A percentile compares a stretch with the other conserved stretches of the same genome.
phyloP scores from a whole-genome alignment of 2,888 invertebrate species.

The Formica aserva region DNA sequence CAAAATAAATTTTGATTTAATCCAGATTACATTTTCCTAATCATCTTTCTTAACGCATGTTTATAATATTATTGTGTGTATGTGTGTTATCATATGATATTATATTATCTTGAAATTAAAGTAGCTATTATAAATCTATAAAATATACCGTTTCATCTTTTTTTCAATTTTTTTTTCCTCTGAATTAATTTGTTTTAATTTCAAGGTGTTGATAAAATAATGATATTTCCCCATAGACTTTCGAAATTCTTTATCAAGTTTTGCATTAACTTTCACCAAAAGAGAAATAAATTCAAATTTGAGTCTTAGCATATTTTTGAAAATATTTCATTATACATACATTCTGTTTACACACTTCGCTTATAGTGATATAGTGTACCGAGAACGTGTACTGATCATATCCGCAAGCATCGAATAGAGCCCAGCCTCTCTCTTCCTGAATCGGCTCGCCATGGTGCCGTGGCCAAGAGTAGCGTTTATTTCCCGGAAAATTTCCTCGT shows the following conservation, averaged over 20 bases:
- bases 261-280: not conserved
- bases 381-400: slow-evolving; percentile 51
- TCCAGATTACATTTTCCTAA: not conserved
- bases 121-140: not conserved
- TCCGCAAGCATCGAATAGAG: slow-evolving; percentile 51
- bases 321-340: not conserved
- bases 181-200: slow-evolving; percentile 2
- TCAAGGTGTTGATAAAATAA: not conserved
- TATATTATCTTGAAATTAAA: not conserved
- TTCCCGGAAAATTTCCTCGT: slow-evolving; percentile 74
- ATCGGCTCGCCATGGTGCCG: slow-evolving; percentile 67
- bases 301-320: not conserved
- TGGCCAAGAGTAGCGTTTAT: slow-evolving; percentile 67
- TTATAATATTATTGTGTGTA: not conserved
- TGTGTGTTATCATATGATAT: not conserved
- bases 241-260: not conserved
- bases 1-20: not conserved
- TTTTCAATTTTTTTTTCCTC: not conserved
- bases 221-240: not conserved
- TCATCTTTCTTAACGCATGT: not conserved
- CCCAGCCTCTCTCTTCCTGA: slow-evolving; percentile 79
- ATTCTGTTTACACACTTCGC: not conserved
- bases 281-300: not conserved
- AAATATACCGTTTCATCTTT: not conserved
- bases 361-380: slow-evolving; percentile 6